Evolutionary conservation across 2,113 vertebrate species (phyloP), one percentile per base, ranked within the genome.

Genomic region (Tetraodon nigroviridis): DNA sequence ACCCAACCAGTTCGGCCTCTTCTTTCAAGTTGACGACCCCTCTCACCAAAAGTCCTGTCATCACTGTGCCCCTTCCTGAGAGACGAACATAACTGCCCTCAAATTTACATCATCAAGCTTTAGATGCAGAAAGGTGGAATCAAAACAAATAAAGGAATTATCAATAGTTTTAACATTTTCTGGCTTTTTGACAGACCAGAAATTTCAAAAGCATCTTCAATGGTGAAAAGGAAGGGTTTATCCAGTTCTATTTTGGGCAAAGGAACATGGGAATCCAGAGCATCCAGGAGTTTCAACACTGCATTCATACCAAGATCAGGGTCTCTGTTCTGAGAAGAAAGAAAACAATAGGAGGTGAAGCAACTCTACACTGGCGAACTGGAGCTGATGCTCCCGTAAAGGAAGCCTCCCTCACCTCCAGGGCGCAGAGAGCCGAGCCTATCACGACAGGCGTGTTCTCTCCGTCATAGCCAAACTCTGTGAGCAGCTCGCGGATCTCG

Each of bases 351-450:
- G 0, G 1, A 41, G 24, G 15, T 17, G 17, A 4, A 5, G 2
- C 24, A 27, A 11, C 12, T 5, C 21, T 10, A 20, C 7, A 7
- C 27, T 7, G 7, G 13, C 42, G 11, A 32, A 5, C 7, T 6
- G n/a, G 15, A 52, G 8, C 10, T 16, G 15, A 48, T 46, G 6
- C 24, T 7, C 5, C n/a, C n/a, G 15, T n/a, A 46, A 46, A 5
- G n/a, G 8, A 4, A 20, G 2, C 46, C n/a, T 15, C 13, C 20
- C 67, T 82, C 52, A 93, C 94, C 93, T 95, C 94, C 22, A 95
- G 89, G n/a, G 93, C 94, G 7, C 93, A 96, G 58, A 95, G 92
- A 0, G 94, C 94, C 0, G 94, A 96, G 64, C 94, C 94, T 0
- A 89, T 45, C 2, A 97, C 83, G 5, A 96, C 88, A 0, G 94